Percentiles rank a stretch among this genome's conserved stretches.
phyloP scores from a whole-genome alignment of 2,888 invertebrate species.

The Netelia fuscicornis region DNA sequence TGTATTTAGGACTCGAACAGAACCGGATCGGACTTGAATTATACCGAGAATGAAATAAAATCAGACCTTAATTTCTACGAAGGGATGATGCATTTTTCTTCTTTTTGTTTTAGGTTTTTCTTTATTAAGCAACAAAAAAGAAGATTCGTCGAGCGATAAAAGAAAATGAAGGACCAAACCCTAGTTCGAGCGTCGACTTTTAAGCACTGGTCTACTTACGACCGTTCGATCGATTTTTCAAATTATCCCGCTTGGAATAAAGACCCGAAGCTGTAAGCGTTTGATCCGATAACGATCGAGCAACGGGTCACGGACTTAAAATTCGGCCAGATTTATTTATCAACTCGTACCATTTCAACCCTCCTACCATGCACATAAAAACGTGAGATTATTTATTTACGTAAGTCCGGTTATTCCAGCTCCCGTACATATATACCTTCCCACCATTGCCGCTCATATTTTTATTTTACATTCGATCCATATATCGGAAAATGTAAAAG shows the following conservation, averaged over 20 bases:
- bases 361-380: not conserved
- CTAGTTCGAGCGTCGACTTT: not conserved
- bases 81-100: not conserved
- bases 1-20: too few relatives aligned
- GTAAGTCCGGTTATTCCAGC: not conserved
- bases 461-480: conserved; percentile 45
- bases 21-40: too few relatives aligned
- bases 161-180: not conserved
- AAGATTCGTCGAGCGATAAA: not conserved
- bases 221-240: conserved; percentile 36
- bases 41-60: too few relatives aligned
- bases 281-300: conserved; percentile 50
- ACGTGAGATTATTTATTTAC: not conserved
- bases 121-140: not conserved
- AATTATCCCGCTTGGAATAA: conserved; percentile 38
- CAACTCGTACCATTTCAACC: not conserved
- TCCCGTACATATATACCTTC: not conserved
- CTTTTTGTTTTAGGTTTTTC: not conserved
- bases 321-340: conserved; percentile 44
- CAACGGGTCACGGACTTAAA: conserved; percentile 37
- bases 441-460: conserved; percentile 1
- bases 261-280: conserved; percentile 21
- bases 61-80: not conserved
- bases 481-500: conserved; percentile 35
- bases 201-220: conserved; percentile 34